A percentile compares a stretch with the other conserved stretches of the same genome.
Evolutionary conservation across 1,140 invertebrate species (phyloP).

Genomic region (Aphis craccivora): DNA sequence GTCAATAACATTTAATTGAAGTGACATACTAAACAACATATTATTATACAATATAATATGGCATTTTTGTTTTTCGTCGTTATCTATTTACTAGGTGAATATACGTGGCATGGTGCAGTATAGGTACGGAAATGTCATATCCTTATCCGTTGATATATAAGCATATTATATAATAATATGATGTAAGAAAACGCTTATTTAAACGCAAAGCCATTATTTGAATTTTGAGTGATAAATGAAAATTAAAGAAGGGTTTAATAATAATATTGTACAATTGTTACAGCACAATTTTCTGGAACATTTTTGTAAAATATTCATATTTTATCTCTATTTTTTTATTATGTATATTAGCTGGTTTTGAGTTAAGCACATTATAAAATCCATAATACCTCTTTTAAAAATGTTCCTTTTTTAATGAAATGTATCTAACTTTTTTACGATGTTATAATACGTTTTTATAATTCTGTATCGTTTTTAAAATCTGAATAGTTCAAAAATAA

Average conservation of each 20-base stretch:
- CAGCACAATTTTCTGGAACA: background rate
- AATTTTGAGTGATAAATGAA: background rate
- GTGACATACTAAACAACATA: background rate
- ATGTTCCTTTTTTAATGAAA: no score
- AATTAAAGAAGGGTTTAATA: background rate
- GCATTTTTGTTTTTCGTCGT: background rate
- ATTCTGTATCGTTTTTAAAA: no score
- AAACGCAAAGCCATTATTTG: background rate
- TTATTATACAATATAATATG: background rate
- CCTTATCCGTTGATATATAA: slow-evolving; percentile 10
- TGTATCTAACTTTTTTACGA: no score
- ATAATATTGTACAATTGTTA: background rate
- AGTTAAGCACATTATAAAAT: no score
- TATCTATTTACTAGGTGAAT: background rate
- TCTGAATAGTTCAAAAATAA: no score
- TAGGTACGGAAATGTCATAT: background rate
- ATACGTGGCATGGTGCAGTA: background rate
- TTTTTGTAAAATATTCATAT: background rate
- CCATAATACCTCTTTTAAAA: no score
- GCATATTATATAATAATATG: background rate
- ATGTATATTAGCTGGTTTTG: background rate
- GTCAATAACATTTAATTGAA: background rate
- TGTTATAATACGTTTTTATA: no score
- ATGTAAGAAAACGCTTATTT: background rate
- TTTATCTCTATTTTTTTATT: background rate